Percentiles rank a stretch among this genome's conserved stretches.
Evolutionary conservation across 92 coral and sea anemone genomes (phyloP).

Genomic region (Porites lobata): DNA sequence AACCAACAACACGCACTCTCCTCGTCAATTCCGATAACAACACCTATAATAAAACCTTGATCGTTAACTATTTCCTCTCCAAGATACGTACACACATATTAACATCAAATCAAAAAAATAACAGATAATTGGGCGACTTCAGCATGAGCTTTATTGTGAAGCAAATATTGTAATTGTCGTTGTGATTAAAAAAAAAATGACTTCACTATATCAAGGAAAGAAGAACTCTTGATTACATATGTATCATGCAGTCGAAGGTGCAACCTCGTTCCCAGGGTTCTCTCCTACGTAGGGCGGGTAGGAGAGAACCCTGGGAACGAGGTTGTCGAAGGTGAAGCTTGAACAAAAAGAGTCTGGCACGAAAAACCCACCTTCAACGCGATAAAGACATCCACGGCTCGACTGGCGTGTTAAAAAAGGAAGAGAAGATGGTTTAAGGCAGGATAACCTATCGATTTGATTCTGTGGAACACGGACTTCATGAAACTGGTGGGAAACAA

Average conservation of each 20-base stretch:
- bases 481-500: background rate
- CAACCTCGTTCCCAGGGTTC: too few relatives aligned
- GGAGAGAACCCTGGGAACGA: too few relatives aligned
- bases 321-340: background rate
- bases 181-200: too few relatives aligned
- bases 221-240: too few relatives aligned
- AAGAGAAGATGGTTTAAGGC: background rate
- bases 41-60: slow-evolving; percentile 39
- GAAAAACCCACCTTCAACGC: slow-evolving; percentile 14
- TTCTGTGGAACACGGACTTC: background rate
- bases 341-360: too few relatives aligned
- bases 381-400: slow-evolving; percentile 5
- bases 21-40: slow-evolving; percentile 79
- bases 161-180: background rate
- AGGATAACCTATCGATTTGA: background rate
- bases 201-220: too few relatives aligned
- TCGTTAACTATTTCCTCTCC: too few relatives aligned
- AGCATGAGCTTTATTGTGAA: background rate
- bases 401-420: slow-evolving; percentile 13
- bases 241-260: background rate
- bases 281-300: too few relatives aligned
- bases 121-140: background rate
- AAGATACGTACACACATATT: too few relatives aligned
- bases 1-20: slow-evolving; percentile 92
- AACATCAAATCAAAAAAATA: too few relatives aligned